Evolutionary conservation across 2,888 invertebrate species (phyloP).

Genomic region (Cephus pygmeus): DNA sequence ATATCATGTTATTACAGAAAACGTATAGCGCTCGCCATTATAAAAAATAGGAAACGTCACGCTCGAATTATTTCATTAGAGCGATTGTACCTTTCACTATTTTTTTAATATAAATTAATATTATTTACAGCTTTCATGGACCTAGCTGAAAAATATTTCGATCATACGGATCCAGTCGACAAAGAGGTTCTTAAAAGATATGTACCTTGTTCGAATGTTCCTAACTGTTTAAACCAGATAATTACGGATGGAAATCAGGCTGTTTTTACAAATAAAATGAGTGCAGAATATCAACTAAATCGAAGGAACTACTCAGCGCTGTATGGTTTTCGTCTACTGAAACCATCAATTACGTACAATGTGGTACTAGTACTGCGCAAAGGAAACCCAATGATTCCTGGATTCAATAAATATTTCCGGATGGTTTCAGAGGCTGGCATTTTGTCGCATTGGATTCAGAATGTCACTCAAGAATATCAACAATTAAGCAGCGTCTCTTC

Average conservation of each 20-base stretch:
- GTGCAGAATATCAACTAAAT: not conserved
- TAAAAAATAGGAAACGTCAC: too few relatives aligned
- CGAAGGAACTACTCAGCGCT: not conserved
- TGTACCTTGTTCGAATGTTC: not conserved
- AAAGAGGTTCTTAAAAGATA: not conserved
- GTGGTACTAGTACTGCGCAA: conserved; percentile 1
- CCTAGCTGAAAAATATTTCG: not conserved
- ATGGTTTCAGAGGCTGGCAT: not conserved
- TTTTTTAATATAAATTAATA: too few relatives aligned
- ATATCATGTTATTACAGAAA: too few relatives aligned
- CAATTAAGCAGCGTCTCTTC: not conserved
- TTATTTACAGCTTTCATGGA: not conserved
- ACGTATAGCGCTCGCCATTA: too few relatives aligned
- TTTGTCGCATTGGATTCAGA: not conserved
- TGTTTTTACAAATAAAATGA: not conserved
- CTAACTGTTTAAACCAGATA: not conserved
- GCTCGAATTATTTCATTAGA: too few relatives aligned
- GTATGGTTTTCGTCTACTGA: not conserved
- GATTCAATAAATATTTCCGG: conserved; percentile 3
- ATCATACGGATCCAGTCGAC: not conserved
- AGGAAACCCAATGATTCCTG: conserved; percentile 11
- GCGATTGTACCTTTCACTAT: too few relatives aligned
- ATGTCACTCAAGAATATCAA: not conserved
- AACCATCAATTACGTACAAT: conserved; percentile 9
- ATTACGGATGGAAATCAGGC: not conserved